Base-by-base conservation (phyloP, 2,113 vertebrate genomes). In the Probosciger aterrimus region DNA sequence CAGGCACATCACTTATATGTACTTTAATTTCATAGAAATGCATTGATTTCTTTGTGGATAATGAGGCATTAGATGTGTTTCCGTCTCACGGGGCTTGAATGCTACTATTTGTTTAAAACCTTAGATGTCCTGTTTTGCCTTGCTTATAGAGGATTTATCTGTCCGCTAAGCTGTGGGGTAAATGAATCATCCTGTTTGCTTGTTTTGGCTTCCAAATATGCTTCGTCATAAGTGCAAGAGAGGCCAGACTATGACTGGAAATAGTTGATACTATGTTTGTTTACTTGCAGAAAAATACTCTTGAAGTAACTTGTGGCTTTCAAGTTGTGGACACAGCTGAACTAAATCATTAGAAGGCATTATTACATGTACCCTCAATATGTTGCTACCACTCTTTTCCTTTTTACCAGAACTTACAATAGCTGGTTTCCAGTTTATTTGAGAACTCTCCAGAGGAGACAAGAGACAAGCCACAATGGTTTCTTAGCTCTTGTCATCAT, bases 171-270 rank as follows among this genome's bases (percentile, higher is more conserved):
- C 43, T 90, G 64, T 18, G 44, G 93, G 35, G 50, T 39, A 78
- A 46, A 57, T 95, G 82, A 95, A 52, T 95, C 95, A 96, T 62
- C 35, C 60, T 92, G 82, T 92, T 96, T 94, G 82, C 63, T 96
- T 96, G 31, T 37, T 91, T 96, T 96, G 92, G 83, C 77, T 94
- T 59, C 49, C 63, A 84, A 82, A 85, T 44, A 10, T 68, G 24
- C 69, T 86, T 76, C 2, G 0, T 84, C 80, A 30, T 65, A 82
- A 84, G n/a, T n/a, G 41, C 55, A 87, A n/a, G 60, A 41, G 62
- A 84, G 86, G 83, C 35, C 77, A 88, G 52, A 41, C 62, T 86
- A 1, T 92, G 90, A 94, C 93, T 93, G 90, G 93, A 96, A 96
- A 65, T 35, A 84, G 41, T 69, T 65, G 52, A 57, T 82, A 11